phyloP scores from a whole-genome alignment of 2,113 vertebrate genomes.

The Sceloporus tristichus region DNA sequence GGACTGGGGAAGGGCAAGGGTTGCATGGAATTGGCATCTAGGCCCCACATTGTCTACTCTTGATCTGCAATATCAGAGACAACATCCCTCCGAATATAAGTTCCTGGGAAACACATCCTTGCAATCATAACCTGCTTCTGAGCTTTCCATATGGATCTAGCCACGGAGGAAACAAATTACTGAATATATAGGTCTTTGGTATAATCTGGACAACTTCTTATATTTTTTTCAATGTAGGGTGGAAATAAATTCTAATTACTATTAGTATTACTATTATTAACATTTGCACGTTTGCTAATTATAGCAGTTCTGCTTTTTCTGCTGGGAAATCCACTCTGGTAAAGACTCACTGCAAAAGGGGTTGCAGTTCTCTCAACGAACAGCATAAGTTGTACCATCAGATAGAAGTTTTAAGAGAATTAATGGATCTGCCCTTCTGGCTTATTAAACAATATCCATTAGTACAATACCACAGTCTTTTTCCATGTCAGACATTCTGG shows the following conservation, averaged over 20 bases:
- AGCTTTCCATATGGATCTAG: too few relatives aligned
- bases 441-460: not conserved
- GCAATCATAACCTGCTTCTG: not conserved
- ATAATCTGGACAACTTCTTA: not conserved
- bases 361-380: not conserved
- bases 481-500: not conserved
- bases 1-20: too few relatives aligned
- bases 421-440: not conserved
- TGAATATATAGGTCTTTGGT: not conserved
- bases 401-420: not conserved
- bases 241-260: not conserved
- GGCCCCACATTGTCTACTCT: too few relatives aligned
- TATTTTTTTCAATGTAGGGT: not conserved
- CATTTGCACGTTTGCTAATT: too few relatives aligned
- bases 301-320: not conserved
- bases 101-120: not conserved
- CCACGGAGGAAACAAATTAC: not conserved
- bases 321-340: not conserved
- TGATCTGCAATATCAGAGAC: too few relatives aligned
- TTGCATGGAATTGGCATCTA: too few relatives aligned
- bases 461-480: not conserved
- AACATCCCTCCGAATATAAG: not conserved
- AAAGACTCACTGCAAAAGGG: not conserved
- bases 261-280: too few relatives aligned
- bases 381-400: not conserved